Conservation (phyloP, 2,113 vertebrate species). For the Corythornis cristatus region DNA sequence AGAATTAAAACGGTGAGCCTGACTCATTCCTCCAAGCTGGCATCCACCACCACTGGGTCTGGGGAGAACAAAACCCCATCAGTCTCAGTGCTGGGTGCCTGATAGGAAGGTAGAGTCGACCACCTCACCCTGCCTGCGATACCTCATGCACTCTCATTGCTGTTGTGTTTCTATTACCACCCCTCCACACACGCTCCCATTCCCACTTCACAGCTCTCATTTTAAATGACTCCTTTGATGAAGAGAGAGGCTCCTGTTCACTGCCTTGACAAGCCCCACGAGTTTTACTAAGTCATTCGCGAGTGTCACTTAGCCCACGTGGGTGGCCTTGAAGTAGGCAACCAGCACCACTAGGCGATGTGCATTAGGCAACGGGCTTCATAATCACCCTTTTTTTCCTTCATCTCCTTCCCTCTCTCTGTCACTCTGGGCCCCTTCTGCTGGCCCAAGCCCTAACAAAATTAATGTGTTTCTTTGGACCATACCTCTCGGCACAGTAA, state of each 20-base stretch:
- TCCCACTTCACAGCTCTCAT: neutral
- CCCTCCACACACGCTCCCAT: neutral
- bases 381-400: neutral
- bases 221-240: neutral
- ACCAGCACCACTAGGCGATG: neutral
- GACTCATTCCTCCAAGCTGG: slow-evolving; percentile 13
- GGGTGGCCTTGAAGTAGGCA: neutral
- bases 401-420: neutral
- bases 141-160: neutral
- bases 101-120: neutral
- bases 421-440: neutral
- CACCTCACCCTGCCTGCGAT: neutral
- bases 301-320: neutral
- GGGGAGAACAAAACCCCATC: neutral
- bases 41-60: neutral
- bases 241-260: neutral
- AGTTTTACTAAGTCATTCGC: neutral
- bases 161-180: neutral
- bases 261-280: neutral
- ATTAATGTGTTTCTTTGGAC: neutral
- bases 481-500: neutral
- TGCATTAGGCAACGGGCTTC: neutral
- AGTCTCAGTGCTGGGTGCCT: neutral
- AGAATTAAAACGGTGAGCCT: neutral
- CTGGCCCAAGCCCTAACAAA: neutral